phyloP scores from a whole-genome alignment of 1,140 invertebrate species.

The Heliconius melpomene region DNA sequence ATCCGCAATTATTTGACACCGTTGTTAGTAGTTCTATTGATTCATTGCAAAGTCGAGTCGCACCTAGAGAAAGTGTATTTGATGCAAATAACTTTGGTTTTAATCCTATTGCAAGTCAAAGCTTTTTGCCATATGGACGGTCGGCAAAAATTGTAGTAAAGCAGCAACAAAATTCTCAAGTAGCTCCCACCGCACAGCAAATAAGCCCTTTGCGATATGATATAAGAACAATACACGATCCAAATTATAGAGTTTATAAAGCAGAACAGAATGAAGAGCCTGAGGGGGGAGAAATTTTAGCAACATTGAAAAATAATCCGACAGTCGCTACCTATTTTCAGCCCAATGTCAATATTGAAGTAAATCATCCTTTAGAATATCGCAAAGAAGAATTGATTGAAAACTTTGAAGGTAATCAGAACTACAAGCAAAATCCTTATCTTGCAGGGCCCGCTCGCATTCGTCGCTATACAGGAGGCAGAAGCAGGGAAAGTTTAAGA shows the following conservation, averaged over 20 bases:
- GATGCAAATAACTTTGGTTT: constrained; percentile 75
- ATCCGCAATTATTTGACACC: constrained; percentile 73
- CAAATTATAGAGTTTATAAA: constrained; percentile 76
- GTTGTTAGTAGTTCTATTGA: constrained; percentile 76
- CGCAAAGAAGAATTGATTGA: constrained; percentile 67
- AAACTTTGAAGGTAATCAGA: constrained; percentile 62
- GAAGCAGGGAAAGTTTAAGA: constrained; percentile 61
- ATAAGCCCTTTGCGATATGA: constrained; percentile 70
- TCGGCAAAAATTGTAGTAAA: constrained; percentile 57
- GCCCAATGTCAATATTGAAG: constrained; percentile 70
- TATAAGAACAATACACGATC: constrained; percentile 73
- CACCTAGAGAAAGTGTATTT: constrained; percentile 66
- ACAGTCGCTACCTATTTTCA: constrained; percentile 72
- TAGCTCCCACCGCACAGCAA: constrained; percentile 54
- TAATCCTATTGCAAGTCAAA: constrained; percentile 75
- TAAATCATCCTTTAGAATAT: constrained; percentile 69
- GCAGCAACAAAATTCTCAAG: constrained; percentile 44
- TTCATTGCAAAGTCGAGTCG: constrained; percentile 67
- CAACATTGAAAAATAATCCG: constrained; percentile 71
- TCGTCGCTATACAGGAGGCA: constrained; percentile 70
- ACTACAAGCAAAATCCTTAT: constrained; percentile 77
- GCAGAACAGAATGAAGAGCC: constrained; percentile 61
- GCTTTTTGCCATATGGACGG: constrained; percentile 57
- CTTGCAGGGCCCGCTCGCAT: constrained; percentile 73
- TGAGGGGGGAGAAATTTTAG: constrained; percentile 64